Percentiles rank a stretch among this genome's conserved stretches.
phyloP scores from a whole-genome alignment of 2,888 invertebrate species.

The Prionchulus punctatus region DNA sequence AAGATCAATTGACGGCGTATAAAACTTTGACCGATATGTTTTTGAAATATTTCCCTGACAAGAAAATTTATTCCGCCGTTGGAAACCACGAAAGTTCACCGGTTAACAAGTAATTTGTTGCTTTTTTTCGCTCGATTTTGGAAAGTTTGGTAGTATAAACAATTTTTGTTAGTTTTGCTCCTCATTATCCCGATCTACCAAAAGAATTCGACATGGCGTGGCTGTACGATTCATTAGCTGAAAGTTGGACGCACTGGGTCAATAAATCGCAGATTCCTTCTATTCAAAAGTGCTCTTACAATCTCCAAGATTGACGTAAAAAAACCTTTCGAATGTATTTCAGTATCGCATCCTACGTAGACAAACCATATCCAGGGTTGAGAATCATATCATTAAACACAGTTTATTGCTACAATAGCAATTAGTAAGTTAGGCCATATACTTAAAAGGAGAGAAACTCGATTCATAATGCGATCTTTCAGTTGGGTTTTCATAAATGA shows the following conservation, averaged over 20 bases:
- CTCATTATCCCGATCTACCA: conserved; percentile 30
- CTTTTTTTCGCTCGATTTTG: too few species aligned
- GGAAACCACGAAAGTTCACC: conserved; percentile 94
- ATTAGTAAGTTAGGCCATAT: conserved; percentile 29
- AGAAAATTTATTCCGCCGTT: conserved; percentile 78
- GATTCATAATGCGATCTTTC: too few species aligned
- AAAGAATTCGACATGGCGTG: conserved; percentile 47
- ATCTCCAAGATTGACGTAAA: too few species aligned
- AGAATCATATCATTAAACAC: conserved; percentile 28
- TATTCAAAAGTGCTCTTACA: too few species aligned
- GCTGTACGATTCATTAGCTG: conserved; percentile 55
- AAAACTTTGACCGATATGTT: conserved; percentile 22
- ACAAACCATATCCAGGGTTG: conserved; percentile 40
- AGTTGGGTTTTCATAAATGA: conserved; percentile 58
- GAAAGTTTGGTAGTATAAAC: too few species aligned
- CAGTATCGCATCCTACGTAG: conserved; percentile 60
- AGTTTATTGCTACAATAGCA: conserved; percentile 36
- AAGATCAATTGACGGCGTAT: conserved; percentile 20
- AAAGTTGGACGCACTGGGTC: conserved; percentile 61
- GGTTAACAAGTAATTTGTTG: conserved; percentile 86
- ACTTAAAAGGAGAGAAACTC: too few species aligned
- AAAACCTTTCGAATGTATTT: too few species aligned
- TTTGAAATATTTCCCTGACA: conserved; percentile 48
- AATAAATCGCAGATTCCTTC: conserved; percentile 36
- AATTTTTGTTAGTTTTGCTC: conserved; percentile 40